phyloP scores from a whole-genome alignment of 2,113 vertebrate species.

The Sitta europaea region DNA sequence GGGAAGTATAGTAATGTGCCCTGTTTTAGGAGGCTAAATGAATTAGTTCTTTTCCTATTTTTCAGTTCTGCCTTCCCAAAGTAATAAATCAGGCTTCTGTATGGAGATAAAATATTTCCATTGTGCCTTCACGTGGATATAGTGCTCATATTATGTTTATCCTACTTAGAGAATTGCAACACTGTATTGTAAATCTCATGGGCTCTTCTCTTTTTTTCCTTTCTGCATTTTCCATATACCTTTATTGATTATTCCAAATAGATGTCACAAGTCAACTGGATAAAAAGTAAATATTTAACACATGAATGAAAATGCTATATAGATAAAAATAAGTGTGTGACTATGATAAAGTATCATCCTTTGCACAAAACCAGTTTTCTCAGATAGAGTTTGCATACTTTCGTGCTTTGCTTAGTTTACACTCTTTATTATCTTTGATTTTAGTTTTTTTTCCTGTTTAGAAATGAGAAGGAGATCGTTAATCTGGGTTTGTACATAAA shows the following conservation, averaged over 20 bases:
- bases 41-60: background rate
- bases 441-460: background rate
- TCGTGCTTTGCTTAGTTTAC: background rate
- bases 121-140: background rate
- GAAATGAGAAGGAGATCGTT: background rate
- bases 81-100: background rate
- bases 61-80: background rate
- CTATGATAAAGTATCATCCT: background rate
- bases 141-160: background rate
- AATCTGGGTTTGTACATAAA: background rate
- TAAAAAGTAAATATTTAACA: slow-evolving; percentile 12
- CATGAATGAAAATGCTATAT: background rate
- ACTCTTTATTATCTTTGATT: background rate
- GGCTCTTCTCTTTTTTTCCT: background rate
- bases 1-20: background rate
- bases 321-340: background rate
- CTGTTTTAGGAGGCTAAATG: background rate
- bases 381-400: background rate
- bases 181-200: background rate
- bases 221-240: background rate
- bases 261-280: background rate
- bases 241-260: background rate
- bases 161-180: background rate
- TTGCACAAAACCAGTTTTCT: background rate
- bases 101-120: background rate